Base-by-base conservation (phyloP, 2,113 vertebrate species). In the Urocolius indicus region DNA sequence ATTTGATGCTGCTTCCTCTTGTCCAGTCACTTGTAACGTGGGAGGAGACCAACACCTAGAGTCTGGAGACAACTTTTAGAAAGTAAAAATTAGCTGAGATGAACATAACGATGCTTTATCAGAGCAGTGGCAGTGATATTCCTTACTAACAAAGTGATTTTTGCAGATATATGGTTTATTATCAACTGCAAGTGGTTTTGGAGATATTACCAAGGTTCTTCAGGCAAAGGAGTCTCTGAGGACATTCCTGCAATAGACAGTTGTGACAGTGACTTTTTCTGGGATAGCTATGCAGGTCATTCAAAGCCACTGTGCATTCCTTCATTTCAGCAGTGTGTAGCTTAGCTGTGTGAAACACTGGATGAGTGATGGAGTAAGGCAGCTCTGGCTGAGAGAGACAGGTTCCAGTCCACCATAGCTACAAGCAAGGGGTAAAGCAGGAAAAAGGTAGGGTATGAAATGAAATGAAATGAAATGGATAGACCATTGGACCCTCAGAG, bases 341-440 rank as follows among this genome's bases (percentile, higher is more conserved):
- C 19, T 63, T 45, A 8, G 49, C 72, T 1, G 0, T 1, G 9
- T 30, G 52, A 41, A 78, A 19, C 17, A 2, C 7, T 5, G 22
- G 13, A 11, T 22, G 6, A 16, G 1, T 5, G 45, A 22, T 32
- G 36, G 45, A 5, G 5, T 22, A 17, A 90, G 20, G 11, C 49
- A 75, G 43, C 14, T 30, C 62, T 32, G 29, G 23, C 17, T 78
- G n/a, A 20, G 71, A 54, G 30, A 29, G 41, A 27, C 14, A 68
- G 14, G 6, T 43, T 84, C 24, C 26, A 58, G 24, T 16, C 34
- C 41, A 23, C 10, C 46, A 15, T 6, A 48, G 58, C 24, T 45
- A 18, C 26, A 26, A 24, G 12, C 16, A 66, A 54, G 10, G 6
- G 21, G 11, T 38, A 30, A 84, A 63, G n/a, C 9, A 80, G 52